phyloP scores from a whole-genome alignment of 2,113 vertebrate species.

The Axis porcinus region DNA sequence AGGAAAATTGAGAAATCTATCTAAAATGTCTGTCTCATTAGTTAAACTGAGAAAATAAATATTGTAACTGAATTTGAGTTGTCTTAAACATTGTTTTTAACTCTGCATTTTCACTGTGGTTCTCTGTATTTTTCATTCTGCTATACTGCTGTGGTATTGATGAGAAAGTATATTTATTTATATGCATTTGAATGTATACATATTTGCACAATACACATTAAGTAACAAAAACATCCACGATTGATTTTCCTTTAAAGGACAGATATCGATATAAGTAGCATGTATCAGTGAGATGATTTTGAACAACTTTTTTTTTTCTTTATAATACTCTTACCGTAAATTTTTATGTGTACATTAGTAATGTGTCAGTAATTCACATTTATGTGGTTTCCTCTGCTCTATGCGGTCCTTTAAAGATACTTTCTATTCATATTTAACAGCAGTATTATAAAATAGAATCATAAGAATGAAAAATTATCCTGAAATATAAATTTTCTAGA shows the following conservation, averaged over 20 bases:
- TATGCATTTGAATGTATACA: neutral
- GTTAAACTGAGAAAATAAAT: conserved; percentile 8
- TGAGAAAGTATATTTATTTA: neutral
- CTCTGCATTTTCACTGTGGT: neutral
- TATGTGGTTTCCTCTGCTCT: neutral
- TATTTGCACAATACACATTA: neutral
- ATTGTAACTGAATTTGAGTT: neutral
- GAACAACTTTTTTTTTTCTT: neutral
- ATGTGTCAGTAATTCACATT: neutral
- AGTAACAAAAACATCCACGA: neutral
- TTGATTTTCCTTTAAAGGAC: neutral
- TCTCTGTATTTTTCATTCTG: neutral
- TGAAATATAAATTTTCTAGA: neutral
- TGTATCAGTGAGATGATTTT: neutral
- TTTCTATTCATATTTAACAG: neutral
- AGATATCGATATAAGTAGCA: neutral
- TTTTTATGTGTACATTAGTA: neutral
- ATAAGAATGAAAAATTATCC: neutral
- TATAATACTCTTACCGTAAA: neutral
- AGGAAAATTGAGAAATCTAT: neutral
- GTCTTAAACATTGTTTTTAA: neutral
- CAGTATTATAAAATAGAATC: neutral
- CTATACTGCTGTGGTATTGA: neutral
- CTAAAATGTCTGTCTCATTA: neutral
- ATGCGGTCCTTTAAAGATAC: neutral